phyloP scores from a whole-genome alignment of 1,140 invertebrate species.

The Cydia strobilella region DNA sequence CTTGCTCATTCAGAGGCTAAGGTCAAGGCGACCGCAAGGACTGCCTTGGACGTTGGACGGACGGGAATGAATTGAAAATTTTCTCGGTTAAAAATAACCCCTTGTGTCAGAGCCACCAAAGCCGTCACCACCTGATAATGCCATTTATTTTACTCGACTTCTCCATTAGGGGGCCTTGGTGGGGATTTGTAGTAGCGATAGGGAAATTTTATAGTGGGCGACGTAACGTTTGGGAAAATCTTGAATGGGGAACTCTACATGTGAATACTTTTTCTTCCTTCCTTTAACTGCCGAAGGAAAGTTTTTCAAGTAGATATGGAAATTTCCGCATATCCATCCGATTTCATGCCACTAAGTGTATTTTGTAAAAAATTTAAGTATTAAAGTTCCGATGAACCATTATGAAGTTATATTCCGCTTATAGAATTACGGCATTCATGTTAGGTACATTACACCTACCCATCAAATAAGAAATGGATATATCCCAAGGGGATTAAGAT shows the following conservation, averaged over 20 bases:
- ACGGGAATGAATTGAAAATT: slow-evolving; percentile 5
- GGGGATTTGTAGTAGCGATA: not conserved
- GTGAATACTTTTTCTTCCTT: too few relatives aligned
- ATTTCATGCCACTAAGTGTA: too few relatives aligned
- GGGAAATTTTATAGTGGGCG: not conserved
- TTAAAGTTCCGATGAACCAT: too few relatives aligned
- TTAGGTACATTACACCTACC: too few relatives aligned
- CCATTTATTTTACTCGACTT: not conserved
- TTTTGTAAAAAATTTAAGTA: too few relatives aligned
- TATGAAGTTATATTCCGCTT: too few relatives aligned
- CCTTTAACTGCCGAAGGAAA: too few relatives aligned
- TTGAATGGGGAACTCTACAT: too few relatives aligned
- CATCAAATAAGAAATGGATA: not conserved
- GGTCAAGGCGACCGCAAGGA: not conserved
- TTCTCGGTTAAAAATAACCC: not conserved
- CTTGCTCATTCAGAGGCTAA: not conserved
- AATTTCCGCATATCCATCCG: too few relatives aligned
- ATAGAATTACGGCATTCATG: too few relatives aligned
- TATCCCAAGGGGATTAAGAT: not conserved
- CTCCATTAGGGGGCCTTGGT: slow-evolving; percentile 6
- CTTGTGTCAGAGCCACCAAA: not conserved
- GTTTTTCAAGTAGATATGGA: too few relatives aligned
- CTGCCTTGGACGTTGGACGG: not conserved
- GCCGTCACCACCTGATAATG: not conserved
- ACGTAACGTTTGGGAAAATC: too few relatives aligned